Evolutionary conservation across 2,797 vertebrate species (phyloP).

Genomic region (Xenopus petersii): DNA sequence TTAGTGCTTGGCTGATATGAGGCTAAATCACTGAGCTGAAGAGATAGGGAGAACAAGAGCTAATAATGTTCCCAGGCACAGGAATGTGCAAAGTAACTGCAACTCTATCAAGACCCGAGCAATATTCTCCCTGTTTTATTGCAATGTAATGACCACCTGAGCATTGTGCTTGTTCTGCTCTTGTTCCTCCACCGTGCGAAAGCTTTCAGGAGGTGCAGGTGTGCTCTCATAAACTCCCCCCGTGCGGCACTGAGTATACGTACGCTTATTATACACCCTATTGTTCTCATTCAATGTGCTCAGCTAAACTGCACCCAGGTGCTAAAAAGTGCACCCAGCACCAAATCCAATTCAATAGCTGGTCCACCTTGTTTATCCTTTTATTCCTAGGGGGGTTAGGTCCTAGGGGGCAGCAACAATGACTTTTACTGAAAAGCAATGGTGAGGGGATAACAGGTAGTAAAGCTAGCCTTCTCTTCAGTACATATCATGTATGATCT

Average conservation of each 20-base stretch:
- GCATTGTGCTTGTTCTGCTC: neutral
- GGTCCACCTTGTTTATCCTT: too few relatives aligned
- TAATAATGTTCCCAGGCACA: neutral
- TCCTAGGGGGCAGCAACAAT: too few relatives aligned
- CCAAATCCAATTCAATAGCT: too few relatives aligned
- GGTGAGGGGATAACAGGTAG: too few relatives aligned
- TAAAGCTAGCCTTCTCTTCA: too few relatives aligned
- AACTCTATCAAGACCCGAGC: too few relatives aligned
- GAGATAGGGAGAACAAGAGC: too few relatives aligned
- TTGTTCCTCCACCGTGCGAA: neutral
- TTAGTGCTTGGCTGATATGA: too few relatives aligned
- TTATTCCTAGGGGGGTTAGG: too few relatives aligned
- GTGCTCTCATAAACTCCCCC: neutral
- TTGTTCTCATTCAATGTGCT: conserved; percentile 9
- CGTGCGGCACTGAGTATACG: neutral
- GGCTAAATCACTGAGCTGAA: too few relatives aligned
- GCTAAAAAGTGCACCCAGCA: conserved; percentile 5
- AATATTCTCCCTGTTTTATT: conserved; percentile 1
- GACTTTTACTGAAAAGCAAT: too few relatives aligned
- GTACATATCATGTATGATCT: too few relatives aligned
- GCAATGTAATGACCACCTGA: conserved; percentile 12
- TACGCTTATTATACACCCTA: neutral
- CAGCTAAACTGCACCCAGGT: conserved; percentile 5
- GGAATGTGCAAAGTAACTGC: neutral
- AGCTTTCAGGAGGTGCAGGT: conserved; percentile 15